Conservation (phyloP, 1,140 invertebrate species). For the Drosophila sucinea region DNA sequence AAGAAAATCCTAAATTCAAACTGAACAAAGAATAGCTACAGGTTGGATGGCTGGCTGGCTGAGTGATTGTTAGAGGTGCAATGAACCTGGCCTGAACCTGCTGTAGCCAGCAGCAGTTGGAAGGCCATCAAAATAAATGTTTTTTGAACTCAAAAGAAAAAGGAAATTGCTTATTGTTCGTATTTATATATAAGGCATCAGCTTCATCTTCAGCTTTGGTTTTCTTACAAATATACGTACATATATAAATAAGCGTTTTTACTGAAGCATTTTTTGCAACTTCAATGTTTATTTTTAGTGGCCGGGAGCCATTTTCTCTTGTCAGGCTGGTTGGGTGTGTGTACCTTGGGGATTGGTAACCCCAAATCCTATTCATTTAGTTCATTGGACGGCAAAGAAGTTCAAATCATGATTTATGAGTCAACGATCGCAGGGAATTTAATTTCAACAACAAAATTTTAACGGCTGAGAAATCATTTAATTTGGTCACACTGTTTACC, state of each 20-base stretch:
- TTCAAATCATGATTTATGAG: slow-evolving; percentile 25
- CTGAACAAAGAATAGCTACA: slow-evolving; percentile 21
- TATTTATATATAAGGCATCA: slow-evolving; percentile 20
- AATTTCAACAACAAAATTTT: not conserved
- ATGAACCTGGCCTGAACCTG: slow-evolving; percentile 39
- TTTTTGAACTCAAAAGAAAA: slow-evolving; percentile 47
- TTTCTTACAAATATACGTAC: slow-evolving; percentile 20
- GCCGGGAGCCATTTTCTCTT: slow-evolving; percentile 32
- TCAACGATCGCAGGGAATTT: not conserved
- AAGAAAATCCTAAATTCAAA: not conserved
- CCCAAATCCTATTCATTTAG: slow-evolving; percentile 32
- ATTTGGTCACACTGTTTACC: not conserved
- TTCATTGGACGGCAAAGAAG: slow-evolving; percentile 58
- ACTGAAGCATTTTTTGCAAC: slow-evolving; percentile 19
- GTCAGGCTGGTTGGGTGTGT: not conserved
- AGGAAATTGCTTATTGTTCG: slow-evolving; percentile 62
- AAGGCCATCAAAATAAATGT: slow-evolving; percentile 8
- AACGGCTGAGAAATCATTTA: no score
- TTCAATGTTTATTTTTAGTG: slow-evolving; percentile 16
- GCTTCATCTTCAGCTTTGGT: slow-evolving; percentile 45
- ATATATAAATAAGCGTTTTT: not conserved
- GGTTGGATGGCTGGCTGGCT: slow-evolving; percentile 3
- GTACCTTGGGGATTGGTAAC: slow-evolving; percentile 26
- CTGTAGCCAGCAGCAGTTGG: slow-evolving; percentile 16
- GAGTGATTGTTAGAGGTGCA: slow-evolving; percentile 34